Percentiles rank a stretch among this genome's conserved stretches.
These are phyloP conservation scores for Sturnira hondurensis DNA, from an alignment of 2,113 vertebrate species.

Conservation along the genomic window DNA sequence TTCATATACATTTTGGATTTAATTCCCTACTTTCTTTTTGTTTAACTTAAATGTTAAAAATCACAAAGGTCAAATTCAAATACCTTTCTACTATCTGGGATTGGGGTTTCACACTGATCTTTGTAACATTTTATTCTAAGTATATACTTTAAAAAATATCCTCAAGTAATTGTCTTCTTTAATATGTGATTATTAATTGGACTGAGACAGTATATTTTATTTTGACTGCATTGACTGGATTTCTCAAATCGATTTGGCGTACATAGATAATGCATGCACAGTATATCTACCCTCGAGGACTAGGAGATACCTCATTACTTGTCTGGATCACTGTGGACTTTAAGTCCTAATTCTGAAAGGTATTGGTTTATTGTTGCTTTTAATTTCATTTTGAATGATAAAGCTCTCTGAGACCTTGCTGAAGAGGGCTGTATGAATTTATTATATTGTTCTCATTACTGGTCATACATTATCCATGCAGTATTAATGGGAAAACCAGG, in stretches of 20 bases:
- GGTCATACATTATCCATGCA: constrained; percentile 30
- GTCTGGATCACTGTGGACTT: constrained; percentile 44
- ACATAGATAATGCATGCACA: neutral
- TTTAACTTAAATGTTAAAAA: constrained; percentile 13
- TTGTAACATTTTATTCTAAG: constrained; percentile 34
- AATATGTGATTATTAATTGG: constrained; percentile 5
- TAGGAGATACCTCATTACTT: constrained; percentile 36
- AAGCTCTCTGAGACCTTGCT: constrained; percentile 14
- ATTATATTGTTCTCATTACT: constrained; percentile 6
- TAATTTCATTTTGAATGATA: constrained; percentile 57
- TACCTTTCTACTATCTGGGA: neutral
- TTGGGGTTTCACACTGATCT: neutral
- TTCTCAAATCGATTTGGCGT: neutral
- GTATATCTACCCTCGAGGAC: neutral
- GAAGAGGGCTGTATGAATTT: constrained; percentile 52
- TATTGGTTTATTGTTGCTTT: constrained; percentile 56
- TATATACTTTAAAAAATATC: neutral
- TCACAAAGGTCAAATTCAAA: neutral
- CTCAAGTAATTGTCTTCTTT: constrained; percentile 20
- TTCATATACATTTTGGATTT: constrained; percentile 29
- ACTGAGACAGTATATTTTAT: neutral
- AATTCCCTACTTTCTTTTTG: constrained; percentile 16
- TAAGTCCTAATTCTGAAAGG: constrained; percentile 36
- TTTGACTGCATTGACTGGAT: neutral
- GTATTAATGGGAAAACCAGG: constrained; percentile 65